Conservation (phyloP, 2,888 invertebrate genomes). For the Callyntrura guangdongensis region DNA sequence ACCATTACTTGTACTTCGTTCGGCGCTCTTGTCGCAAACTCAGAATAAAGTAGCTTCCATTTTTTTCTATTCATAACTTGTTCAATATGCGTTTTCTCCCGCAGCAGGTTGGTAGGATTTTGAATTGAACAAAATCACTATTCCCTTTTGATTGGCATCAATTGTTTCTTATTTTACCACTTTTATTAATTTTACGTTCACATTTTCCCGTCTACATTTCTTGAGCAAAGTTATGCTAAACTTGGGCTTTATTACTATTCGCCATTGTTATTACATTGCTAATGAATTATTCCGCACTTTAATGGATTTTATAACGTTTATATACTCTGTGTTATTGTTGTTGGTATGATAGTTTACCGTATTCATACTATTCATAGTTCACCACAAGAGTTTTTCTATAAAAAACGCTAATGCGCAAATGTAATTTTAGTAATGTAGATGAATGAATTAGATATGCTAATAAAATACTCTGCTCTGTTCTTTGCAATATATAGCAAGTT, state of each 20-base stretch:
- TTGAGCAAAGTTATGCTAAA: neutral
- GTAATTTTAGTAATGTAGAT: conserved; percentile 11
- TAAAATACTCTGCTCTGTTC: neutral
- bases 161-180: no score
- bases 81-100: conserved; percentile 2
- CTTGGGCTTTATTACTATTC: neutral
- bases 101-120: conserved; percentile 11
- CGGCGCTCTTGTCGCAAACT: neutral
- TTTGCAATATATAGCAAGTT: no score
- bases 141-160: conserved; percentile 50
- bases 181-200: conserved; percentile 11
- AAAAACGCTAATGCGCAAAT: neutral
- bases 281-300: neutral
- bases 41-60: no score
- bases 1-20: conserved; percentile 2
- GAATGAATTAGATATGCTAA: conserved; percentile 22
- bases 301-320: neutral
- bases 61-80: conserved; percentile 15
- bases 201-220: conserved; percentile 24
- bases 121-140: conserved; percentile 37
- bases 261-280: conserved; percentile 12
- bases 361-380: no score
- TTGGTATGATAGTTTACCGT: no score
- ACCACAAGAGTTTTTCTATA: neutral
- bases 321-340: neutral